phyloP scores from a whole-genome alignment of 2,797 vertebrate species.

The Rhinella marina region DNA sequence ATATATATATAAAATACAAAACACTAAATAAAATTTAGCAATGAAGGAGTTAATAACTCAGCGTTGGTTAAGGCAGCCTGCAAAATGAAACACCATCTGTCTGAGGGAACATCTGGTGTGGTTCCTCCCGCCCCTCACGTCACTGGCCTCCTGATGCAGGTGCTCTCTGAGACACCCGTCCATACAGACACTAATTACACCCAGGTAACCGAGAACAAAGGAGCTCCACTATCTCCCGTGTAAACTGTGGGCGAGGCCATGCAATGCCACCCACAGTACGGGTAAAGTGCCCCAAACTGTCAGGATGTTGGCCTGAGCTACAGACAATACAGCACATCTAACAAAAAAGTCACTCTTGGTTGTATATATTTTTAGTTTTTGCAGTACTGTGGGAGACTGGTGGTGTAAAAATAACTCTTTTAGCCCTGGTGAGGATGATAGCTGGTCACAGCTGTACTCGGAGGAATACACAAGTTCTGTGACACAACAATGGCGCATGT shows the following conservation, averaged over 20 bases:
- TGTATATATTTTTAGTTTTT: not conserved
- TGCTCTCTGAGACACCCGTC: constrained; percentile 46
- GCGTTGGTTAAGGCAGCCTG: constrained; percentile 42
- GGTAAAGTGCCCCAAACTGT: not conserved
- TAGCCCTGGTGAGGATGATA: not conserved
- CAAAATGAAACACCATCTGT: constrained; percentile 55
- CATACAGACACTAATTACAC: constrained; percentile 55
- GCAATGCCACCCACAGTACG: not conserved
- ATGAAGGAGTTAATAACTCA: constrained; percentile 48
- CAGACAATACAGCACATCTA: not conserved
- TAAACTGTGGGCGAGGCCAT: constrained; percentile 2
- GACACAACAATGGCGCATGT: too few relatives aligned
- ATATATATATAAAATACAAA: not conserved
- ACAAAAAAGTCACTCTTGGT: not conserved
- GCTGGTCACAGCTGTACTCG: not conserved
- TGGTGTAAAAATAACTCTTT: not conserved
- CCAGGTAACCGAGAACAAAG: constrained; percentile 55
- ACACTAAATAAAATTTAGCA: not conserved
- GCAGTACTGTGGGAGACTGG: not conserved
- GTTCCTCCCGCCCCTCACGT: constrained; percentile 1
- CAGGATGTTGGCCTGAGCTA: not conserved
- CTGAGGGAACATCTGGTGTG: constrained; percentile 58
- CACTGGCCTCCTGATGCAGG: constrained; percentile 48
- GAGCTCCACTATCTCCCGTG: not conserved
- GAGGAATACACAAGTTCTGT: not conserved